Evolutionary conservation across 2,113 vertebrate species (phyloP).

Genomic region (Hypomesus transpacificus): DNA sequence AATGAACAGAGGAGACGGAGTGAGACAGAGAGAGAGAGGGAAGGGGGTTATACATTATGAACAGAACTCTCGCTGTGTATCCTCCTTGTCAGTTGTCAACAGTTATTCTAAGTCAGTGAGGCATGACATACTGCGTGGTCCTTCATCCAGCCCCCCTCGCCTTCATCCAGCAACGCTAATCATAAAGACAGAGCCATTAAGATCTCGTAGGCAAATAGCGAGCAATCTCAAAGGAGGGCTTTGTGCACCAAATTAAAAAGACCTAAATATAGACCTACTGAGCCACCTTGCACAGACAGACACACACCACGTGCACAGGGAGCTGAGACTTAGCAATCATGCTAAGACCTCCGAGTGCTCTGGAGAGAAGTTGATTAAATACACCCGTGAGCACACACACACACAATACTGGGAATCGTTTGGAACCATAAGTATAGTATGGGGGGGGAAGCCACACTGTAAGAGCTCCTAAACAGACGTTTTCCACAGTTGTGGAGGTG

Average conservation of each 20-base stretch:
- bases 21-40: no score
- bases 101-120: conserved; percentile 61
- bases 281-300: conserved; percentile 11
- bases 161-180: conserved; percentile 68
- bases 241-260: conserved; percentile 69
- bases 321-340: conserved; percentile 34
- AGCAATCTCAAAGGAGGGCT: conserved; percentile 65
- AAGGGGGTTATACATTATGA: conserved; percentile 54
- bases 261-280: conserved; percentile 67
- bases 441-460: no score
- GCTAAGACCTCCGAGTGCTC: conserved; percentile 34
- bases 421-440: no score
- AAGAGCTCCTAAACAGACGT: background rate
- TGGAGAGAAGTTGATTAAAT: background rate
- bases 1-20: conserved; percentile 30
- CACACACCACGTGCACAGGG: conserved; percentile 23
- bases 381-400: conserved; percentile 41
- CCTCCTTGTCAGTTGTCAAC: conserved; percentile 53
- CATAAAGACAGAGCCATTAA: conserved; percentile 69
- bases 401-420: background rate
- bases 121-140: conserved; percentile 21
- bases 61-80: conserved; percentile 32
- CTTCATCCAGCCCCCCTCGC: conserved; percentile 31
- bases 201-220: conserved; percentile 56
- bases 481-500: background rate